Base-by-base conservation (phyloP, 1,140 invertebrate species). In the Cotesia chilonis region DNA sequence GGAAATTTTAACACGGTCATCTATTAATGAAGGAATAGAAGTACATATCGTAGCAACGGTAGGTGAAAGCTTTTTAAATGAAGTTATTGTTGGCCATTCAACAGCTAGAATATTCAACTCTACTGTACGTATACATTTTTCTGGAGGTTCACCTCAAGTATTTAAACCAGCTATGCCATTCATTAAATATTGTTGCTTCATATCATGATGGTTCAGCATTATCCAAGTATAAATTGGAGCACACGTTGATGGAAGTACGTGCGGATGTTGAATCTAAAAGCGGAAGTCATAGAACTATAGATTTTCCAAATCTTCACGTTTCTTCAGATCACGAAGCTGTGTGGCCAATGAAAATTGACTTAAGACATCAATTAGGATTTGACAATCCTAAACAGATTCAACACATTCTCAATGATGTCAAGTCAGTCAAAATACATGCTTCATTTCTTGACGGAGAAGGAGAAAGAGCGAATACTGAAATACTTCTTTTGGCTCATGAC, bases 151-250 rank as follows among this genome's bases (percentile, higher is more conserved):
- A 0, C 94, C 96, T 3, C 94, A 98, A 85, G 92, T 98, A 9
- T 98, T 98, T 85, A 98, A 98, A 84, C 96, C 97, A 0, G 88
- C 93, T 1, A 97, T 98, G 94, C 94, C 95, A 0, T 78, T 92
- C 84, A 10, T 78, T 88, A 0, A 88, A 94, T 87, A 75, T 95
- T 12, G 90, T 91, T 0, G 91, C 93, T 2, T 94, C 93, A 1
- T 94, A 91, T 80, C 92, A 94, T 75, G 94, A 95, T 80, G 92
- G 92, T 4, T 95, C 94, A 0, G 88, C 90, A 0, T 80, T 95
- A 0, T 81, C 90, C 47, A 68, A 79, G 0, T 83, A 90, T 54
- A 88, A 91, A n/a, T 72, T 94, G 2, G 72, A 77, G 1, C 83
- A 86, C 14, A 87, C 91, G 3, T 75, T 87, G 7, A 88, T 94